phyloP scores from a whole-genome alignment of 1,140 invertebrate species.

The Paraescarpia echinospica region DNA sequence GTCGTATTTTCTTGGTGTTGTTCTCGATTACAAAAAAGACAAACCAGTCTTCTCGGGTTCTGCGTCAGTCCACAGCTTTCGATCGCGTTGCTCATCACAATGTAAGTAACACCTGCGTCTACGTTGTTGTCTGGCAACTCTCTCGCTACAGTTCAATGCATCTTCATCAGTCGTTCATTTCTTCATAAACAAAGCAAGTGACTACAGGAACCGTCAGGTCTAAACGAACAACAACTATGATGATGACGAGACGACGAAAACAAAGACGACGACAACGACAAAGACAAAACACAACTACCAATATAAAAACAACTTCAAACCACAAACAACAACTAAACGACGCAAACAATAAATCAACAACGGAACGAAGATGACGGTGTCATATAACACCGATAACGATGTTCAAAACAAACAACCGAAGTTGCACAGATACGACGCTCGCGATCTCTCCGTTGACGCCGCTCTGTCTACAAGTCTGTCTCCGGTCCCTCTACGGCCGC shows the following conservation, averaged over 20 bases:
- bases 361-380: not conserved
- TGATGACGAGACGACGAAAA: too few relatives aligned
- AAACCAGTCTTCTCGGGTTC: not conserved
- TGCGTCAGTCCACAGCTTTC: not conserved
- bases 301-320: not conserved
- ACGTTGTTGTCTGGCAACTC: not conserved
- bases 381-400: too few relatives aligned
- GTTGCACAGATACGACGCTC: not conserved
- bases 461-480: not conserved
- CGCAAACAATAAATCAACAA: not conserved
- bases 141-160: not conserved
- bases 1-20: not conserved
- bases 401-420: not conserved
- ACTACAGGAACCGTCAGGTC: too few relatives aligned
- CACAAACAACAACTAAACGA: not conserved
- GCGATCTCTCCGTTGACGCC: not conserved
- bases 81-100: not conserved
- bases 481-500: not conserved
- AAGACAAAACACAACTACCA: not conserved
- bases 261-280: not conserved
- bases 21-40: not conserved
- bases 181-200: too few relatives aligned
- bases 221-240: too few relatives aligned
- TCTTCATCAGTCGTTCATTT: not conserved
- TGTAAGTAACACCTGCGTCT: not conserved